Evolutionary conservation across 2,113 vertebrate genomes (phyloP), one percentile per base, ranked within the genome.

Genomic region (Strigops habroptila): DNA sequence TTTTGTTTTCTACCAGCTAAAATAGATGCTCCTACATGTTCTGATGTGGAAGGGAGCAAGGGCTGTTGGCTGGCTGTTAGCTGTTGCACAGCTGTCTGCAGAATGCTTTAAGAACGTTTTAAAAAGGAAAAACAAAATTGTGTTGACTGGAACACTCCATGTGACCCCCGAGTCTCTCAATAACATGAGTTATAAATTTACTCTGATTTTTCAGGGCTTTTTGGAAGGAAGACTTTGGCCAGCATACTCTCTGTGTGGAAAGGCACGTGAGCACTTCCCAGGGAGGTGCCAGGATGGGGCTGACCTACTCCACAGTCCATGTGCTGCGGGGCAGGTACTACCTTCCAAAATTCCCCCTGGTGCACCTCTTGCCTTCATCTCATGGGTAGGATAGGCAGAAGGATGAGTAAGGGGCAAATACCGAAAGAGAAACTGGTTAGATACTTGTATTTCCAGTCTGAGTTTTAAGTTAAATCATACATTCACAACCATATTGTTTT

Each of bases 101-200:
- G 65, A 93, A 71, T n/a, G 69, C 62, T 91, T 90, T 12, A 67
- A 68, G 53, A 73, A 51, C 43, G 48, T 91, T 94, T 95, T 67
- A 46, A 88, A 90, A 80, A 77, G 48, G 18, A 91, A 93, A 88
- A 77, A 35, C 68, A 95, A 93, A 95, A 92, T 93, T 41, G 77
- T 48, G 35, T 96, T 92, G 93, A 93, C 86, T 95, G 84, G 91
- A 95, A 87, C 27, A 14, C 84, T 82, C 65, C 74, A 43, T 23
- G 62, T 51, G 62, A 52, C 70, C 46, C 86, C 23, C 0, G 1
- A 84, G 79, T 12, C 64, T 73, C 65, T 46, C 57, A 85, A 23
- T 28, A 91, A 89, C 49, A 65, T 63, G 77, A 86, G 82, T 92
- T 76, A 46, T 35, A 82, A 6, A 91, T 84, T 67, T 15, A 31